Conservation (phyloP, 2,888 invertebrate species). For the Subacronicta megacephala region DNA sequence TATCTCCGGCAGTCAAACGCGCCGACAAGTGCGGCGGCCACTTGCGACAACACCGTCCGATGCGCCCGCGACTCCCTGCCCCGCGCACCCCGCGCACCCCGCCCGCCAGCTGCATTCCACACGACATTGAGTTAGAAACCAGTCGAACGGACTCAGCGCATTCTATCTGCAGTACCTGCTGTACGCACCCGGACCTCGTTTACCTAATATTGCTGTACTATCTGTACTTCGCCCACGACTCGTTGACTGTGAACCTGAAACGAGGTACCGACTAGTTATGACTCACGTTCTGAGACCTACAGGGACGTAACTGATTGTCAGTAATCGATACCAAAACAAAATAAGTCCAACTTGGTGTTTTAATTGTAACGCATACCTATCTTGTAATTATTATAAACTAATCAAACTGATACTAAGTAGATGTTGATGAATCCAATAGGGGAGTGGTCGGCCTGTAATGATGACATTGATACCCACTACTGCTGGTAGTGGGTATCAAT, state of each 20-base stretch:
- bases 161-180: slow-evolving; percentile 73
- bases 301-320: slow-evolving; percentile 38
- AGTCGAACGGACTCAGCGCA: slow-evolving; percentile 80
- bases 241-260: slow-evolving; percentile 33
- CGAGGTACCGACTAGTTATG: slow-evolving; percentile 23
- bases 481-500: no score
- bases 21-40: slow-evolving; percentile 88
- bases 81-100: slow-evolving; percentile 58
- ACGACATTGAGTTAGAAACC: slow-evolving; percentile 88
- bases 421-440: slow-evolving; percentile 31
- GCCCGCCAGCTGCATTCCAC: slow-evolving; percentile 81
- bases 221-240: slow-evolving; percentile 47
- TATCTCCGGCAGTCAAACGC: slow-evolving; percentile 88
- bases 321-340: slow-evolving; percentile 46
- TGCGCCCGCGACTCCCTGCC: slow-evolving; percentile 71
- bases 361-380: slow-evolving; percentile 48
- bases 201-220: slow-evolving; percentile 57
- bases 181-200: slow-evolving; percentile 60
- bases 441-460: slow-evolving; percentile 26
- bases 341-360: slow-evolving; percentile 38
- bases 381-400: slow-evolving; percentile 52
- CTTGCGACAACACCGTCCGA: slow-evolving; percentile 87
- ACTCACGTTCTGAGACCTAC: slow-evolving; percentile 44
- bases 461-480: slow-evolving; percentile 50
- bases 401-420: slow-evolving; percentile 50